Conservation (phyloP, 2,888 invertebrate genomes). For the Parnassius glacialis region DNA sequence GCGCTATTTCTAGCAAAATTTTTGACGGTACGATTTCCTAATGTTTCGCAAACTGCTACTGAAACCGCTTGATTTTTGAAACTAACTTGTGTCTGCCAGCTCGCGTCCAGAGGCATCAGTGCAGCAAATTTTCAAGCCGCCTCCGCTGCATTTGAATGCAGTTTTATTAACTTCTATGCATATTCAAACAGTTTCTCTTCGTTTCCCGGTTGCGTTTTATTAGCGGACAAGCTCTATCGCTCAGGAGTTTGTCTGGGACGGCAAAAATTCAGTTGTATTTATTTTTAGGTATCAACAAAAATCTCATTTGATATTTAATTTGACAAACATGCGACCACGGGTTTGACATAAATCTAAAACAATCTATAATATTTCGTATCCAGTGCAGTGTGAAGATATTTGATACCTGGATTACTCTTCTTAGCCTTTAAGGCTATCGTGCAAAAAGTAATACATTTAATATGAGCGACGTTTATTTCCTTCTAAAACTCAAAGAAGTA, state of each 20-base stretch:
- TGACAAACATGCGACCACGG: too few species aligned
- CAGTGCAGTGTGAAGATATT: too few species aligned
- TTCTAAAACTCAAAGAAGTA: too few species aligned
- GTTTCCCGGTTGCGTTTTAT: conserved; percentile 44
- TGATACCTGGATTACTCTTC: too few species aligned
- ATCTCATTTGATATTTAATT: too few species aligned
- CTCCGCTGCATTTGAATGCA: conserved; percentile 46
- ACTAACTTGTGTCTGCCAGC: conserved; percentile 56
- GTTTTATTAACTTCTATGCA: conserved; percentile 65
- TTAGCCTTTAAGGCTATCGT: too few species aligned
- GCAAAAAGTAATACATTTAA: too few species aligned
- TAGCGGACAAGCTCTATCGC: conserved; percentile 33
- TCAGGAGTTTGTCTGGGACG: conserved; percentile 21
- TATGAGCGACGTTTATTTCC: too few species aligned
- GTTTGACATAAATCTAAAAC: too few species aligned
- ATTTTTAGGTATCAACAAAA: neutral
- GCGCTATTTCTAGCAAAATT: conserved; percentile 30
- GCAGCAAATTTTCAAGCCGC: conserved; percentile 41
- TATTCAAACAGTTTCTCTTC: conserved; percentile 61
- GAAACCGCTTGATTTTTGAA: conserved; percentile 63
- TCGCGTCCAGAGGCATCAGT: conserved; percentile 54
- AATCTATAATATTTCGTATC: too few species aligned
- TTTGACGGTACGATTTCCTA: conserved; percentile 52
- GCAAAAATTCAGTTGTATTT: neutral
- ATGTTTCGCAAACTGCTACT: conserved; percentile 55